These are phyloP conservation scores for Crotalus tigris DNA, from an alignment of 2,113 vertebrate genomes.

Conservation along the genomic window DNA sequence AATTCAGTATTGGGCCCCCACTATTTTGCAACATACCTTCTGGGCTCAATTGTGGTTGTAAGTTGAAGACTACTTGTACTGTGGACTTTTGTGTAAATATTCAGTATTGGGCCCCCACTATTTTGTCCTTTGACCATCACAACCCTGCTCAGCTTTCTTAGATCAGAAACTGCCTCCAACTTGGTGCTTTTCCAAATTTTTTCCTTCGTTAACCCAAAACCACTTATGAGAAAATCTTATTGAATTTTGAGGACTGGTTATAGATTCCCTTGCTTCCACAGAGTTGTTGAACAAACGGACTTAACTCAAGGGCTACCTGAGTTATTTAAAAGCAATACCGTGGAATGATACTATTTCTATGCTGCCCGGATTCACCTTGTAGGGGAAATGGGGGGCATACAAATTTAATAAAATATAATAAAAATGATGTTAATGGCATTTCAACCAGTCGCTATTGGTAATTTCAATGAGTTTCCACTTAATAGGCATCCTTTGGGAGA, in stretches of 20 bases:
- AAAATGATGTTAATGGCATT: neutral
- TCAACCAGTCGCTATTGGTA: neutral
- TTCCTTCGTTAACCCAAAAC: too few relatives aligned
- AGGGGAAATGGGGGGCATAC: neutral
- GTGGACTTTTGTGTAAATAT: neutral
- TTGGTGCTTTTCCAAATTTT: neutral
- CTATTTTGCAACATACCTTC: too few relatives aligned
- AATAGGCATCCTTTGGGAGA: neutral
- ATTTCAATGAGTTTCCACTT: neutral
- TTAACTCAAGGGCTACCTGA: neutral
- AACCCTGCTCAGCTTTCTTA: neutral
- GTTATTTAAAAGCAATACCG: neutral
- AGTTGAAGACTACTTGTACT: too few relatives aligned
- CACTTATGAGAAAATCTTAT: neutral
- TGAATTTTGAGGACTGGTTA: neutral
- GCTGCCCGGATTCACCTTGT: neutral
- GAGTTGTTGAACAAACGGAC: neutral
- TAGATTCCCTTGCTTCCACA: neutral
- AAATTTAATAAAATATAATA: neutral
- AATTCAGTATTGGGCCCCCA: too few relatives aligned
- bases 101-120: neutral
- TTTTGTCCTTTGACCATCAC: neutral
- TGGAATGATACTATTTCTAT: neutral
- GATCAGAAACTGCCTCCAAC: neutral
- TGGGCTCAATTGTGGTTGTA: too few relatives aligned